Conservation (phyloP, 2,888 invertebrate species). For the Gastrophysa polygoni region DNA sequence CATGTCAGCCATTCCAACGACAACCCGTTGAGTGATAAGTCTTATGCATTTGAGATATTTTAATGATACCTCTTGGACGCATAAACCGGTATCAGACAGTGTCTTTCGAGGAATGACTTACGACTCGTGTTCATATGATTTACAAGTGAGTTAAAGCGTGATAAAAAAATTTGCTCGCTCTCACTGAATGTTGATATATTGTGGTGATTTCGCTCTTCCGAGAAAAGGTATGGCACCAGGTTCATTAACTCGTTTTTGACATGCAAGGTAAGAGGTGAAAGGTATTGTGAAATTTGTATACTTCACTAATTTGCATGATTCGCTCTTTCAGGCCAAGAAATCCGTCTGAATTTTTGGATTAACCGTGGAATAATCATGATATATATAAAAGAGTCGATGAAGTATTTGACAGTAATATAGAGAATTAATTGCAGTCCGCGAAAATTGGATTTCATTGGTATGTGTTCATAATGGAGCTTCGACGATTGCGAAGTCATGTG, state of each 20-base stretch:
- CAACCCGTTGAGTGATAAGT: neutral
- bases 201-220: neutral
- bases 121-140: neutral
- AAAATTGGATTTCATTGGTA: no score
- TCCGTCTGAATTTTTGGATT: no score
- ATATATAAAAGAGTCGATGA: no score
- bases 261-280: neutral
- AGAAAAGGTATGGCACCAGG: neutral
- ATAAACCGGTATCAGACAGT: neutral
- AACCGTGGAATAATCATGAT: no score
- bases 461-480: no score
- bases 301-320: no score
- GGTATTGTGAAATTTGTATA: neutral
- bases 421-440: no score
- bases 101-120: neutral
- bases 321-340: no score
- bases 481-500: no score
- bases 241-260: neutral
- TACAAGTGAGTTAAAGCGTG: neutral
- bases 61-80: neutral
- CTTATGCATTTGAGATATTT: neutral
- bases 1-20: no score
- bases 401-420: no score
- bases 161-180: neutral
- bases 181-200: neutral